Evolutionary conservation across 2,113 vertebrate species (phyloP), one percentile per base, ranked within the genome.

Genomic region (Phycodurus eques): DNA sequence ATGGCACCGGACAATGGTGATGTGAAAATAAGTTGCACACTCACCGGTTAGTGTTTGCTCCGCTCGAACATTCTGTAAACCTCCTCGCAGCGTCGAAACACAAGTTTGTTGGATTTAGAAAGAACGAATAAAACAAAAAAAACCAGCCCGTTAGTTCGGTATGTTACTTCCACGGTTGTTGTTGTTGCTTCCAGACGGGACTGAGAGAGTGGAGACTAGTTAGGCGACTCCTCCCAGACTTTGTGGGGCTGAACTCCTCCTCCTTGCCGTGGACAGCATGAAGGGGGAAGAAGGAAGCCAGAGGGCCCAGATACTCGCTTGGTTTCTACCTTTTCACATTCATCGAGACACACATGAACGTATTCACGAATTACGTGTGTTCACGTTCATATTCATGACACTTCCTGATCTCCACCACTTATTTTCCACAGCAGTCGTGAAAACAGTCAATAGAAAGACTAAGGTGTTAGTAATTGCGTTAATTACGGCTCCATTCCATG

Each of bases 241-340:
- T 56, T 80, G 85, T 82, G 80, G 88, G 88, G 87, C 84, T 89
- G 84, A 88, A 90, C 90, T 86, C 87, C 90, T 81, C 82, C 77
- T 81, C 82, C 77, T 69, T 44, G 51, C 72, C 70, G 76, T 76
- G 77, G 72, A 60, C 51, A 0, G 57, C 64, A 15, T 35, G 14
- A 35, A 61, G 79, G 49, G 66, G 70, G 74, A 74, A 80, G 79
- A 43, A 27, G 80, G 57, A 2, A 68, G n/a, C 22, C 20, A 12
- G 8, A 22, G 4, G 33, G 31, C 17, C 15, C 31, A 17, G 65
- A 11, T 43, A 20, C n/a, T 65, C 13, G n/a, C 43, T 65, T 15
- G 12, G 46, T 27, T 49, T n/a, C 64, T 17, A 15, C 2, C 20
- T 5, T 7, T 4, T 66, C 7, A 47, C 27, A 47, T 61, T 61